phyloP scores from a whole-genome alignment of 2,888 invertebrate genomes.

The Cerastis leucographa region DNA sequence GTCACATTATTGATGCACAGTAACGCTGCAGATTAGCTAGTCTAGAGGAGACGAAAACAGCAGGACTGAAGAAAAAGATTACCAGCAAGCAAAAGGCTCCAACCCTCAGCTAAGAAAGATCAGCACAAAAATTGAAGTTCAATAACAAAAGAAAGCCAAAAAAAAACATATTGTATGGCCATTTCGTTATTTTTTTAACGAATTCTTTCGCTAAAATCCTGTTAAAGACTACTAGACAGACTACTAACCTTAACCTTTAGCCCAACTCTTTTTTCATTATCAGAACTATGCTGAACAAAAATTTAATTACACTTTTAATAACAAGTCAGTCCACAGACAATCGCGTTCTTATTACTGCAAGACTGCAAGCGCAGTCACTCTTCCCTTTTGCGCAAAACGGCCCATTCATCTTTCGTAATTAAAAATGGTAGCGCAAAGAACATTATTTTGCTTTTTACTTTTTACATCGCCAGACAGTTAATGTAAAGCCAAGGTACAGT shows the following conservation, averaged over 20 bases:
- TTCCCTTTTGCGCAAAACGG: constrained; percentile 43
- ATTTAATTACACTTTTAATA: constrained; percentile 30
- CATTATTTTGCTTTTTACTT: constrained; percentile 53
- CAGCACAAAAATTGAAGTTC: not conserved
- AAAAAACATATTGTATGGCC: not conserved
- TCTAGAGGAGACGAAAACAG: not conserved
- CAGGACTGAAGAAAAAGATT: not conserved
- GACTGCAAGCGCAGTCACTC: constrained; percentile 36
- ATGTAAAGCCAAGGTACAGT: constrained; percentile 48
- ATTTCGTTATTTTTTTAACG: not conserved
- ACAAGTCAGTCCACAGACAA: constrained; percentile 22
- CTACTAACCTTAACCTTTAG: not conserved
- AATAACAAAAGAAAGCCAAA: not conserved
- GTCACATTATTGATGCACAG: constrained; percentile 34
- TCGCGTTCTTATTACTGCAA: constrained; percentile 41
- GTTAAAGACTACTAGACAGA: not conserved
- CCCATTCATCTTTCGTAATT: constrained; percentile 60
- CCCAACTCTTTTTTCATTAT: constrained; percentile 13
- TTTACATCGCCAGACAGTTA: constrained; percentile 41
- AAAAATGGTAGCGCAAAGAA: constrained; percentile 56
- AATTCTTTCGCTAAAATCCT: not conserved
- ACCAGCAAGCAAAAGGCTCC: not conserved
- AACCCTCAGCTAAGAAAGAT: not conserved
- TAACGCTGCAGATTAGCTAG: not conserved
- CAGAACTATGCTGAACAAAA: constrained; percentile 20